Conservation (phyloP, 2,797 vertebrate genomes). For the Sebastes glaucus region DNA sequence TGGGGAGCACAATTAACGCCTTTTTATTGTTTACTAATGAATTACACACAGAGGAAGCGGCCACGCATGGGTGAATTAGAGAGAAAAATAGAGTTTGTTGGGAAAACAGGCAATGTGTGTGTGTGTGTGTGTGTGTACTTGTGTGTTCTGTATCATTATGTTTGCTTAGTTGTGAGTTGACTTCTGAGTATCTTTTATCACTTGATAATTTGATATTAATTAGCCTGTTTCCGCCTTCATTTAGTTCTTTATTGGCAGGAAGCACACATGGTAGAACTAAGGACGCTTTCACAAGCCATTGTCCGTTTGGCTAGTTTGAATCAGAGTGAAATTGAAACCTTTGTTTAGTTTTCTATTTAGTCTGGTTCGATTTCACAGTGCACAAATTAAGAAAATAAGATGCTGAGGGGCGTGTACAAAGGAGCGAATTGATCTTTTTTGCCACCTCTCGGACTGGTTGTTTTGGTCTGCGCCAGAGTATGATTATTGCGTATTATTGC, state of each 20-base stretch:
- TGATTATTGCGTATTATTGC: no score
- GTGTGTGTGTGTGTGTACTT: neutral
- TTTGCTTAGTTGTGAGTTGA: conserved; percentile 33
- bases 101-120: conserved; percentile 29
- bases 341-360: no score
- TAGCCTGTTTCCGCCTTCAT: conserved; percentile 19
- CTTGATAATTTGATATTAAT: conserved; percentile 53
- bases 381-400: no score
- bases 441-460: no score
- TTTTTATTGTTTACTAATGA: conserved; percentile 80
- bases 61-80: conserved; percentile 45
- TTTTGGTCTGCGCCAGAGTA: no score
- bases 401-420: no score
- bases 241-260: conserved; percentile 16
- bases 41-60: conserved; percentile 65
- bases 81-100: conserved; percentile 35
- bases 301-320: no score
- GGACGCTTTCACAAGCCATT: no score
- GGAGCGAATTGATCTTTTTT: no score
- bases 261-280: neutral
- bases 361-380: no score
- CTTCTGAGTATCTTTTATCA: conserved; percentile 34
- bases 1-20: conserved; percentile 73
- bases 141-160: conserved; percentile 5
- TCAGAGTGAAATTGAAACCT: no score